Evolutionary conservation across 2,113 vertebrate species (phyloP).

Genomic region (Furnarius figulus): DNA sequence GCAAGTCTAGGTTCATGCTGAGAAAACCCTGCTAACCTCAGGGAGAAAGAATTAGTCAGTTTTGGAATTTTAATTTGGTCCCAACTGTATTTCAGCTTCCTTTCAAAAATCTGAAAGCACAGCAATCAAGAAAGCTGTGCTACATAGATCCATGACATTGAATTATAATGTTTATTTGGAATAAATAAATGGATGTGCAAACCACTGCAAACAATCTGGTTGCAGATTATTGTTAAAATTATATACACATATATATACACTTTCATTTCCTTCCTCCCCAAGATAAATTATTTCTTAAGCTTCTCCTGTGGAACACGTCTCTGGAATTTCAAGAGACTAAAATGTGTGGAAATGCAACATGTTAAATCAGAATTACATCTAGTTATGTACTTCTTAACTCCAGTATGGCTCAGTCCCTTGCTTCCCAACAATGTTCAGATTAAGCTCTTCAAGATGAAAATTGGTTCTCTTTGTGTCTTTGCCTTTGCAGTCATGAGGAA

Average conservation of each 20-base stretch:
- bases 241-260: conserved; percentile 13
- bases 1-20: conserved; percentile 54
- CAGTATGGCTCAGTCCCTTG: conserved; percentile 6
- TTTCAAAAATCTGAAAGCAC: conserved; percentile 36
- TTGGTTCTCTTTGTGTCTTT: conserved; percentile 56
- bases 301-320: conserved; percentile 34
- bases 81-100: conserved; percentile 24
- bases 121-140: neutral
- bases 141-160: neutral
- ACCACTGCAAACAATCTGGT: neutral
- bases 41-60: conserved; percentile 21
- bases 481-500: conserved; percentile 31
- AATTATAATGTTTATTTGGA: conserved; percentile 28
- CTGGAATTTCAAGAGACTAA: conserved; percentile 38
- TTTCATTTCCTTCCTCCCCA: conserved; percentile 34
- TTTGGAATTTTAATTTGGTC: conserved; percentile 61
- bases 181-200: conserved; percentile 34
- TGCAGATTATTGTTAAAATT: conserved; percentile 48
- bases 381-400: conserved; percentile 44
- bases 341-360: conserved; percentile 30
- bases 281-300: conserved; percentile 40
- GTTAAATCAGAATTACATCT: conserved; percentile 48
- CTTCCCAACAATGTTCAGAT: conserved; percentile 43
- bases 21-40: conserved; percentile 53
- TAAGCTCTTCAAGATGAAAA: conserved; percentile 47